Base-by-base conservation (phyloP, 2,113 vertebrate genomes). In the Pipra filicauda region DNA sequence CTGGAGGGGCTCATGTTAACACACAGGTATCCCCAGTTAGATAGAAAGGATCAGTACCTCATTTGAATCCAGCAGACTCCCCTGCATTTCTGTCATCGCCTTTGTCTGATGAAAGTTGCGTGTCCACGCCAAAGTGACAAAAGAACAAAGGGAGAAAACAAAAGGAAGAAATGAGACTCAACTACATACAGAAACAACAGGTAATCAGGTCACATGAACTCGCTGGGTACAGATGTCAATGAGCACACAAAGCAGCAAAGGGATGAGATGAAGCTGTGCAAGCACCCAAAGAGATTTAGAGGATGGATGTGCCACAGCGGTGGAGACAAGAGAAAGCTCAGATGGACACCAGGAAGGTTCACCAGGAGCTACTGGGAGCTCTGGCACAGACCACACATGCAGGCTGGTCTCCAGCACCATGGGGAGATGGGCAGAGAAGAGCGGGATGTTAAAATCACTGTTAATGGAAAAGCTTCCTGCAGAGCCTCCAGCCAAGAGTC, bases 21-120 rank as follows among this genome's bases (percentile, higher is more conserved):
- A 74, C 28, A 84, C 37, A 64, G 62, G 81, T 15, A 78, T 46
- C 61, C 66, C 44, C 80, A 81, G 73, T 59, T 33, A 95, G 82
- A 94, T 20, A 95, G 39, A 92, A 97, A 93, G 81, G 48, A 51
- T 72, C 81, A 79, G 89, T 95, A 97, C 97, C 97, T 97, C 95
- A 35, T 93, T 77, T 31, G 95, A 86, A 74, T 97, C 96, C 97
- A 97, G 93, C 91, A 77, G 97, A 95, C 95, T 97, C 84, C 97
- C 96, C 93, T 97, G 97, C 96, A 96, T 94, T 96, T 95, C 96
- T 97, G 97, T 80, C 97, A 97, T 93, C 84, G 86, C 97, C 96
- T 97, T 97, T 97, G 97, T 97, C 97, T 97, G 96, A 86, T 89
- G 94, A 46, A 96, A 97, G 89, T 88, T 93, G 94, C 12, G 49